phyloP scores from a whole-genome alignment of 2,888 invertebrate species.

The Patella pellucida region DNA sequence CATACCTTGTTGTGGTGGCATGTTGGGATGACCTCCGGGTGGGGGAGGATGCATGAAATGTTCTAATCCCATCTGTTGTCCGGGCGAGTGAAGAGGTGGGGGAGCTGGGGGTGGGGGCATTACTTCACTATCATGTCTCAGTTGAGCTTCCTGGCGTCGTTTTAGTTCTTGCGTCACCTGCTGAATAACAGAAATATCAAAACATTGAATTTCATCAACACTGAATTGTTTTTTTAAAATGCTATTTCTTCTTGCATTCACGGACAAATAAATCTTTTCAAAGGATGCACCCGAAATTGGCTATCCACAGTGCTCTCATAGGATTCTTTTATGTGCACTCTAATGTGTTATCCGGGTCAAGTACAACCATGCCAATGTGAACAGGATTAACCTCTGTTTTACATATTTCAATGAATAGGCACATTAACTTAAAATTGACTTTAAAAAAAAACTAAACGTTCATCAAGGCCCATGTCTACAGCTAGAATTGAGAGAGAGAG shows the following conservation, averaged over 20 bases:
- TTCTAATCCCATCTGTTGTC: constrained; percentile 22
- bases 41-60: constrained; percentile 21
- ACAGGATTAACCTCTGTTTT: too few species aligned
- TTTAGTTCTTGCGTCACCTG: constrained; percentile 44
- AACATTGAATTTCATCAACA: constrained; percentile 1
- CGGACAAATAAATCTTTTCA: background rate
- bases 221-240: constrained; percentile 10
- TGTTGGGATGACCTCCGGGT: constrained; percentile 27
- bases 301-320: too few species aligned
- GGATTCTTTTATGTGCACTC: too few species aligned
- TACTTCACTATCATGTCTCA: constrained; percentile 38
- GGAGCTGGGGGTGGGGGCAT: constrained; percentile 54
- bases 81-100: constrained; percentile 37
- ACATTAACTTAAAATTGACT: background rate
- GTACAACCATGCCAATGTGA: too few species aligned
- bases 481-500: constrained; percentile 14
- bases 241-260: constrained; percentile 8
- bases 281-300: too few species aligned
- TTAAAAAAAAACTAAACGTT: background rate
- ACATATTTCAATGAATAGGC: too few species aligned
- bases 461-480: background rate
- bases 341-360: too few species aligned
- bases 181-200: constrained; percentile 23
- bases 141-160: constrained; percentile 39
- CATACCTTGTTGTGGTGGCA: background rate